Evolutionary conservation across 2,113 vertebrate genomes (phyloP).

Genomic region (Paralichthys olivaceus): DNA sequence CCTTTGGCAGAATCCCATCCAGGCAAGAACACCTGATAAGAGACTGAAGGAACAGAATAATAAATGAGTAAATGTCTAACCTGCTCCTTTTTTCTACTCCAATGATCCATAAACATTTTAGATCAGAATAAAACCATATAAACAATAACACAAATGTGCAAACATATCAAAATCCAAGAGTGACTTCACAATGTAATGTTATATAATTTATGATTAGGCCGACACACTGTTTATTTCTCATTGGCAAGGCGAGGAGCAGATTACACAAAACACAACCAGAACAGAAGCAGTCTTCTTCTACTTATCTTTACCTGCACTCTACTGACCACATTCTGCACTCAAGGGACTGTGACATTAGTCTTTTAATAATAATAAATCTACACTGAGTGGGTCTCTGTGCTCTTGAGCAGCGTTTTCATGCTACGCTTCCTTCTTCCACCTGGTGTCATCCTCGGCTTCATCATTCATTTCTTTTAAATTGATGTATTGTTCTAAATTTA

Average conservation of each 20-base stretch:
- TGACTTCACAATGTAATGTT: background rate
- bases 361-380: background rate
- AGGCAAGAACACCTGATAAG: slow-evolving; percentile 10
- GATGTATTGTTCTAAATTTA: background rate
- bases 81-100: slow-evolving; percentile 42
- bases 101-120: background rate
- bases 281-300: slow-evolving; percentile 12
- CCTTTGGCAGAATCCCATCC: slow-evolving; percentile 53
- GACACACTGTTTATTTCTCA: background rate
- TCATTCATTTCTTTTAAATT: background rate
- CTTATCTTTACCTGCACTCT: slow-evolving; percentile 30
- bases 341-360: background rate
- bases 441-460: background rate
- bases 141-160: background rate
- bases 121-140: background rate
- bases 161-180: background rate
- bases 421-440: background rate
- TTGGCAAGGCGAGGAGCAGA: slow-evolving; percentile 47
- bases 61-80: slow-evolving; percentile 32
- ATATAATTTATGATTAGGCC: background rate
- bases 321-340: slow-evolving; percentile 62
- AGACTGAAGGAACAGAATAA: slow-evolving; percentile 18
- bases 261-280: slow-evolving; percentile 50
- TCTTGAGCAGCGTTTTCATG: background rate
- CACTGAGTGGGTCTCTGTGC: background rate